Conservation (phyloP, 2,888 invertebrate genomes). For the Muschampia staudingeri region DNA sequence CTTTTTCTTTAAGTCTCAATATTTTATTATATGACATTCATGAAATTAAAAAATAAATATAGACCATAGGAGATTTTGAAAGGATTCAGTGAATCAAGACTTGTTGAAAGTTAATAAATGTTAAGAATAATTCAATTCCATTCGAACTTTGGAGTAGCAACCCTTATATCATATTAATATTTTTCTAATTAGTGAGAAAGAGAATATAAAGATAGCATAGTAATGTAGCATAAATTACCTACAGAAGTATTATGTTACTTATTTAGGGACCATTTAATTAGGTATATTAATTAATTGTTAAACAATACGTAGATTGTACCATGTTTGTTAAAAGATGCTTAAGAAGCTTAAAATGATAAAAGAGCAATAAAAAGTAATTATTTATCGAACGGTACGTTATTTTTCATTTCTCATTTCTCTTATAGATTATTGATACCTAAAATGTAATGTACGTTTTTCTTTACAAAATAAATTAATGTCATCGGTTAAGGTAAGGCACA, state of each 20-base stretch:
- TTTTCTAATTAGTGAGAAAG: not conserved
- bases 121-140: not conserved
- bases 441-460: no score
- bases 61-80: not conserved
- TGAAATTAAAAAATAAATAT: not conserved
- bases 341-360: slow-evolving; percentile 21
- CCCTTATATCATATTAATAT: not conserved
- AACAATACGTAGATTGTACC: slow-evolving; percentile 21
- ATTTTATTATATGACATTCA: slow-evolving; percentile 1
- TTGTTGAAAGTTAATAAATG: no score
- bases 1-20: not conserved
- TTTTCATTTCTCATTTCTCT: not conserved
- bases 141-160: not conserved
- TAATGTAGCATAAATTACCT: slow-evolving; percentile 25
- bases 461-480: no score
- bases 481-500: no score
- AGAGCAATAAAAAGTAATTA: slow-evolving; percentile 29
- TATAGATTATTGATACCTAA: no score
- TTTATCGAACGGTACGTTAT: slow-evolving; percentile 16
- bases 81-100: no score
- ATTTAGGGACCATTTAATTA: slow-evolving; percentile 33
- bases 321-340: slow-evolving; percentile 31
- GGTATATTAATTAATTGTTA: slow-evolving; percentile 20
- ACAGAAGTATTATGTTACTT: slow-evolving; percentile 37
- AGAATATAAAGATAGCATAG: slow-evolving; percentile 14